Percentiles rank a stretch among this genome's conserved stretches.
Evolutionary conservation across 2,888 invertebrate genomes (phyloP).

Genomic region (Malacosoma neustria): DNA sequence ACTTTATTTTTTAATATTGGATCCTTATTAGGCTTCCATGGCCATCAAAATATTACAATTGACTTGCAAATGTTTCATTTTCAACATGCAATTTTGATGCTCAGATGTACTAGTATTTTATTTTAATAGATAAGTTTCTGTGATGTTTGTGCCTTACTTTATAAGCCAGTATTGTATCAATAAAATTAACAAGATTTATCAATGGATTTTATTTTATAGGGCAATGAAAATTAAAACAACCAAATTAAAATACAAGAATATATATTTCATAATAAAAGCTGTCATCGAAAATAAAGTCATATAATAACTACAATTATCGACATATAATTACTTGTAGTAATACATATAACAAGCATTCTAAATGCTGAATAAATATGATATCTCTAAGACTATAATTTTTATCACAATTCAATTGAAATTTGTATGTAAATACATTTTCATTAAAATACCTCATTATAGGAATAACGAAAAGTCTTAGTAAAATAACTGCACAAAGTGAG

Average conservation of each 20-base stretch:
- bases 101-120: neutral
- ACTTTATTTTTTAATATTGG: too few species aligned
- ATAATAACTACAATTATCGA: neutral
- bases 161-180: conserved; percentile 42
- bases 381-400: conserved; percentile 23
- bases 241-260: neutral
- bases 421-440: too few species aligned
- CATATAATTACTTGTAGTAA: neutral
- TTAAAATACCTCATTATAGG: too few species aligned
- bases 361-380: conserved; percentile 29
- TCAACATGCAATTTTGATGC: too few species aligned
- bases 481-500: too few species aligned
- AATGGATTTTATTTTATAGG: neutral
- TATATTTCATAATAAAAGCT: conserved; percentile 1
- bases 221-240: neutral
- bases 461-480: too few species aligned
- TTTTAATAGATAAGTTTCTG: conserved; percentile 17
- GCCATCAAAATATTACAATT: too few species aligned
- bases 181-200: conserved; percentile 3
- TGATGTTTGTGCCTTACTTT: conserved; percentile 49
- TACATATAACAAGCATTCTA: conserved; percentile 23
- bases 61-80: too few species aligned
- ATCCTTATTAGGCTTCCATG: too few species aligned
- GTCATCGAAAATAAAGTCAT: neutral
- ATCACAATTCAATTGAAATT: conserved; percentile 17